Evolutionary conservation across 2,888 invertebrate genomes (phyloP).

Genomic region (Agrilus cyanescens): DNA sequence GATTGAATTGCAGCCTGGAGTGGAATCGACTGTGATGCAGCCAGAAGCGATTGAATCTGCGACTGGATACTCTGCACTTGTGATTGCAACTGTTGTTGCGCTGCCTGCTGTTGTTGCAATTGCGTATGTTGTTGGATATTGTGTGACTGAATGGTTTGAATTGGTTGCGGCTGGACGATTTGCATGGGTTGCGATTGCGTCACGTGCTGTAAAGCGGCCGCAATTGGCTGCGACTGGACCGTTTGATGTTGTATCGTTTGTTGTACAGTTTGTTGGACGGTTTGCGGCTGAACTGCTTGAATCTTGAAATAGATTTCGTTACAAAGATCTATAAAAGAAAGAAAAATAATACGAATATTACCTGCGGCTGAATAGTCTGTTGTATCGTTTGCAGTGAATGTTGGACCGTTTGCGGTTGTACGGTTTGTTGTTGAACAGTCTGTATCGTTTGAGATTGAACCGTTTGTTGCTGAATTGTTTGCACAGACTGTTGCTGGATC

Average conservation of each 20-base stretch:
- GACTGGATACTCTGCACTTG: conserved; percentile 9
- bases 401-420: conserved; percentile 30
- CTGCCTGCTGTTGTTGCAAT: conserved; percentile 13
- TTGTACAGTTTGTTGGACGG: conserved; percentile 27
- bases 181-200: conserved; percentile 33
- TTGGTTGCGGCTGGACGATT: conserved; percentile 32
- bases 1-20: background rate
- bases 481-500: conserved; percentile 35
- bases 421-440: conserved; percentile 34
- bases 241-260: conserved; percentile 31
- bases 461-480: conserved; percentile 35
- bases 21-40: background rate
- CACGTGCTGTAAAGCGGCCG: conserved; percentile 23
- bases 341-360: background rate
- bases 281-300: conserved; percentile 22
- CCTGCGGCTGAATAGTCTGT: conserved; percentile 26
- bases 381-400: conserved; percentile 29
- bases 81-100: conserved; percentile 13
- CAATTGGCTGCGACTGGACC: conserved; percentile 28
- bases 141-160: conserved; percentile 20
- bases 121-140: conserved; percentile 18
- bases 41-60: conserved; percentile 1
- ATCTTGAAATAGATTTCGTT: conserved; percentile 5
- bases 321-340: background rate
- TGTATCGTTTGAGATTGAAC: conserved; percentile 36